Evolutionary conservation across 2,888 invertebrate species (phyloP).

Genomic region (Eilema griseolum): DNA sequence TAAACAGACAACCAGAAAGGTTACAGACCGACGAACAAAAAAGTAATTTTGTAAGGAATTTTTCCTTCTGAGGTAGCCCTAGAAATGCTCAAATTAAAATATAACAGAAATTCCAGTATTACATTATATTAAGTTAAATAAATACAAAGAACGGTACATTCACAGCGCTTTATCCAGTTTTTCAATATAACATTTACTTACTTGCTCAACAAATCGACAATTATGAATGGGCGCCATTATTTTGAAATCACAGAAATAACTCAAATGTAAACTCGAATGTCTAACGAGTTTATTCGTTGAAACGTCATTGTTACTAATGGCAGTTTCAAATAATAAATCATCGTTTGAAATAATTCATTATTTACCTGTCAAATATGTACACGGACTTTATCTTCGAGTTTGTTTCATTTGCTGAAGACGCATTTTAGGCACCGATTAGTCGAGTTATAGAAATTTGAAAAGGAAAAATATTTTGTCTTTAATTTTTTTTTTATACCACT

Average conservation of each 20-base stretch:
- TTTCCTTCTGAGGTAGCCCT: not conserved
- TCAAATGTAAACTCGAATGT: constrained; percentile 6
- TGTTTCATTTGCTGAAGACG: not conserved
- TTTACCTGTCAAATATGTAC: not conserved
- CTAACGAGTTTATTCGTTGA: constrained; percentile 20
- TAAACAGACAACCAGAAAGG: too few relatives aligned
- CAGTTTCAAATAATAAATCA: not conserved
- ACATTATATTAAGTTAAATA: not conserved
- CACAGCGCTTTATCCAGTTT: not conserved
- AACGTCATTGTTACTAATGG: constrained; percentile 26
- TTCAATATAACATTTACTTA: not conserved
- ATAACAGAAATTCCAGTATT: not conserved
- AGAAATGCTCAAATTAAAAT: not conserved
- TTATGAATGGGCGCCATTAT: constrained; percentile 1
- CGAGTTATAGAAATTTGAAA: not conserved
- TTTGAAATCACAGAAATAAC: constrained; percentile 1
- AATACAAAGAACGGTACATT: not conserved
- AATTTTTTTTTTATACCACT: too few relatives aligned
- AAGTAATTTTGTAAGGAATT: too few relatives aligned
- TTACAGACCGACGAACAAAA: too few relatives aligned
- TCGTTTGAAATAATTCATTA: constrained; percentile 3
- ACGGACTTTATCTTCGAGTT: not conserved
- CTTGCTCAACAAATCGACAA: constrained; percentile 1
- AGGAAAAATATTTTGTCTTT: not conserved
- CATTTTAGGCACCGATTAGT: not conserved